Percentiles rank a stretch among this genome's conserved stretches.
These are phyloP conservation scores for Artibeus lituratus DNA, from an alignment of 2,797 vertebrate genomes.

Conservation along the genomic window DNA sequence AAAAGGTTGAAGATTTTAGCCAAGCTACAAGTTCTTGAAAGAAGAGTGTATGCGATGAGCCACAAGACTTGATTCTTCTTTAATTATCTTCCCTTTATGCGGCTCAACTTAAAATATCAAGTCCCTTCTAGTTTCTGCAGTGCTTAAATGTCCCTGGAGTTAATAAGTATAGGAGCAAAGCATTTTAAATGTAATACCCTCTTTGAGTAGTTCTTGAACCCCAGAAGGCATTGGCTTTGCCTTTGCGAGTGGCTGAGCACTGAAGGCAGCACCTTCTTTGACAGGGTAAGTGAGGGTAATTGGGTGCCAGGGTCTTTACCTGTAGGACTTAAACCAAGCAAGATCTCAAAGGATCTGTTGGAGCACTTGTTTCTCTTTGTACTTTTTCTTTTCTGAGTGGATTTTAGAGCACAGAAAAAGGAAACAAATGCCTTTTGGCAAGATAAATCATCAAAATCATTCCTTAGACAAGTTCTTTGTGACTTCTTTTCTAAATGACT, in stretches of 20 bases:
- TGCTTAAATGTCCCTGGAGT: not conserved
- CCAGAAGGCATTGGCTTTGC: not conserved
- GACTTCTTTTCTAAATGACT: constrained; percentile 32
- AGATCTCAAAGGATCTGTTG: not conserved
- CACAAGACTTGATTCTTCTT: not conserved
- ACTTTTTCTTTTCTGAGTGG: not conserved
- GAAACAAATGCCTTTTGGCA: not conserved
- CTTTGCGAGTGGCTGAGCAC: not conserved
- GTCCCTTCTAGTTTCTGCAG: not conserved
- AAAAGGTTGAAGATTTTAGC: not conserved
- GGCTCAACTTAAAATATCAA: not conserved
- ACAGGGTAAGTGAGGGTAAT: not conserved
- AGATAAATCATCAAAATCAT: not conserved
- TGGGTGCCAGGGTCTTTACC: not conserved
- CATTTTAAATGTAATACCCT: not conserved
- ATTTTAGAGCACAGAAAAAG: not conserved
- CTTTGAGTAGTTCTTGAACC: not conserved
- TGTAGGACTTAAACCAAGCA: not conserved
- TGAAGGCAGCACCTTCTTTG: not conserved
- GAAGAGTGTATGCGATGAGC: not conserved
- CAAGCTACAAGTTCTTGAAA: not conserved
- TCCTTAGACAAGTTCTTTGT: not conserved
- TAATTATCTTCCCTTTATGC: not conserved
- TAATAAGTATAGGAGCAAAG: not conserved
- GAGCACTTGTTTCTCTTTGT: not conserved